phyloP scores from a whole-genome alignment of 2,113 vertebrate genomes.

The Platichthys stellatus region DNA sequence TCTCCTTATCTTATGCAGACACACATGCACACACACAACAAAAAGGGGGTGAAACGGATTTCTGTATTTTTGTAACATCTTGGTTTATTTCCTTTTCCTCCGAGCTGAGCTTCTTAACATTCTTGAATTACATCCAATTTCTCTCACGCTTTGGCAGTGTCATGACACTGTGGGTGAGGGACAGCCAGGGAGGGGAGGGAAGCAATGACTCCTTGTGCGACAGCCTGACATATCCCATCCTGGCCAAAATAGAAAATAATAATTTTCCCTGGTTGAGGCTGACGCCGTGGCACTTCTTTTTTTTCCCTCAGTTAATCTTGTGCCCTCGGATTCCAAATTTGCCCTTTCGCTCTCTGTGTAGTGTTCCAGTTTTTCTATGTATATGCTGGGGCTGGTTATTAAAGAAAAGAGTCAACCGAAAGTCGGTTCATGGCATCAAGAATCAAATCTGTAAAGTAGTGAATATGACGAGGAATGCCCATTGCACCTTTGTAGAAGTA shows the following conservation, averaged over 20 bases:
- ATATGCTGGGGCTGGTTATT: neutral
- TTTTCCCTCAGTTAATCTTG: slow-evolving; percentile 44
- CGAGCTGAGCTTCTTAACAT: slow-evolving; percentile 65
- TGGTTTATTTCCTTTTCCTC: slow-evolving; percentile 54
- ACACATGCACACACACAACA: slow-evolving; percentile 27
- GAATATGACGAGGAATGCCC: too few species aligned
- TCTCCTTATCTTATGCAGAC: slow-evolving; percentile 65
- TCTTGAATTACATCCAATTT: slow-evolving; percentile 67
- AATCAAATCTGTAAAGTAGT: too few species aligned
- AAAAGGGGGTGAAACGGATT: slow-evolving; percentile 2
- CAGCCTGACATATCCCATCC: slow-evolving; percentile 64
- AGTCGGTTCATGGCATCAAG: too few species aligned
- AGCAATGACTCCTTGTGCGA: slow-evolving; percentile 48
- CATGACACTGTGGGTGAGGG: slow-evolving; percentile 57
- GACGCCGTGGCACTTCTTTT: slow-evolving; percentile 40
- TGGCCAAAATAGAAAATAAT: slow-evolving; percentile 68
- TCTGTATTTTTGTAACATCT: slow-evolving; percentile 47
- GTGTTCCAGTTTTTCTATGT: neutral
- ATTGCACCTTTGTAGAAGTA: too few species aligned
- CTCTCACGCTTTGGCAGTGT: slow-evolving; percentile 53
- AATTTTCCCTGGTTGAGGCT: slow-evolving; percentile 51
- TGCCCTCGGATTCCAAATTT: slow-evolving; percentile 46
- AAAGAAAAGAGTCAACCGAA: neutral
- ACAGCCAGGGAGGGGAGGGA: neutral
- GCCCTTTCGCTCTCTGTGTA: slow-evolving; percentile 23